Percentiles rank a stretch among this genome's conserved stretches.
Evolutionary conservation across 2,113 vertebrate genomes (phyloP).

Genomic region (Syngnathus scovelli): DNA sequence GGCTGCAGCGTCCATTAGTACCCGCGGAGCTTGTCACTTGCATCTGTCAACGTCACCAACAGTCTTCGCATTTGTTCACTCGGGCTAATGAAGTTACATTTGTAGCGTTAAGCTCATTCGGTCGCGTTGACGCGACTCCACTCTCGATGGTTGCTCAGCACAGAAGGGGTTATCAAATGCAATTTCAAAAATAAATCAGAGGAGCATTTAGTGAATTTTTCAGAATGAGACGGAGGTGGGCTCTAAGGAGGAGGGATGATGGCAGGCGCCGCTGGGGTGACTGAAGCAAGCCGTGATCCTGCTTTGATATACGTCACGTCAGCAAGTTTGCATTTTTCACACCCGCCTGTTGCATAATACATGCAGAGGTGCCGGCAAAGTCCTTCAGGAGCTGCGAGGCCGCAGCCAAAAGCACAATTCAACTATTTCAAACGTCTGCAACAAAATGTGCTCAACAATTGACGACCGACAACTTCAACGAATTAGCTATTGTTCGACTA

Average conservation of each 20-base stretch:
- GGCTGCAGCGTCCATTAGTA: conserved; percentile 16
- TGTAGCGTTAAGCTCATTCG: neutral
- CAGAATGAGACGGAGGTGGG: neutral
- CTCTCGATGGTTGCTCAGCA: neutral
- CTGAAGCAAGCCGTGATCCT: neutral
- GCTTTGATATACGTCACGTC: neutral
- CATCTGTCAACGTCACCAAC: conserved; percentile 12
- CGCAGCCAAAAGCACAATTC: neutral
- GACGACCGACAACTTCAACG: no score
- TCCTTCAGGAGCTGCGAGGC: neutral
- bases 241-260: neutral
- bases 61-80: neutral
- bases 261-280: neutral
- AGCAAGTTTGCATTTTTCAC: neutral
- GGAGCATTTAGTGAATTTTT: neutral
- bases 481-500: no score
- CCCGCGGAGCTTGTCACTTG: neutral
- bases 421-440: neutral
- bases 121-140: neutral
- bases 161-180: neutral
- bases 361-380: neutral
- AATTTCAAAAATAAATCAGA: neutral
- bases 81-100: neutral
- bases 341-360: neutral
- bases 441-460: neutral